Evolutionary conservation across 2,888 invertebrate species (phyloP), one percentile per base, ranked within the genome.

Genomic region (Bursaphelenchus okinawaensis): DNA sequence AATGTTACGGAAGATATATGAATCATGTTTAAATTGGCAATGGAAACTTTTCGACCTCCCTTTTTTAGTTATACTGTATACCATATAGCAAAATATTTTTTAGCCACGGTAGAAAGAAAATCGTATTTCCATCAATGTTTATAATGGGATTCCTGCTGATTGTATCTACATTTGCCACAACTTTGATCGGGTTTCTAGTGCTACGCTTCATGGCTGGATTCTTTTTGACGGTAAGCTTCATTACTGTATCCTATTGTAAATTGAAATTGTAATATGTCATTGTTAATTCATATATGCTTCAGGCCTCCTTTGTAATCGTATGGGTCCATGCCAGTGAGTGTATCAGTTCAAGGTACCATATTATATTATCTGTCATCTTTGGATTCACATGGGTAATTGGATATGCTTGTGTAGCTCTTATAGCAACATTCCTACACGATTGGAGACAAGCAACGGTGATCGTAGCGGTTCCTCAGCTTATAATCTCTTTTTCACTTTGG

Each of bases 321-420:
- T 62, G 62, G 62, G 54, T 54, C 9, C 55, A 52, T 28, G 55
- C 62, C 27, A 27, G 54, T n/a, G 62, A 62, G 29, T 62, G 27
- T 22, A 54, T 62, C 62, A 55, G 55, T 22, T 4, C 55, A 9
- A 52, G 29, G 55, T 23, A 31, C 9, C 62, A 62, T 31, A 28
- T 54, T 27, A 20, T 22, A 9, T 52, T 52, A 16, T 52, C 52
- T 29, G 52, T 62, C 52, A 23, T 62, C 12, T 62, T 62, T 28
- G 62, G 62, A 24, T 23, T 62, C 19, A 54, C 20, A 20, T 62
- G 62, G 62, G 62, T 62, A 19, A 31, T 54, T 31, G 62, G 62
- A 3, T 62, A 62, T 31, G 52, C 54, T 55, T 20, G 23, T 31
- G 62, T 62, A 9, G 52, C 62, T 6, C 28, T 55, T n/a, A 54